Conservation (phyloP, 2,888 invertebrate species). For the Leucoptera coffeella region DNA sequence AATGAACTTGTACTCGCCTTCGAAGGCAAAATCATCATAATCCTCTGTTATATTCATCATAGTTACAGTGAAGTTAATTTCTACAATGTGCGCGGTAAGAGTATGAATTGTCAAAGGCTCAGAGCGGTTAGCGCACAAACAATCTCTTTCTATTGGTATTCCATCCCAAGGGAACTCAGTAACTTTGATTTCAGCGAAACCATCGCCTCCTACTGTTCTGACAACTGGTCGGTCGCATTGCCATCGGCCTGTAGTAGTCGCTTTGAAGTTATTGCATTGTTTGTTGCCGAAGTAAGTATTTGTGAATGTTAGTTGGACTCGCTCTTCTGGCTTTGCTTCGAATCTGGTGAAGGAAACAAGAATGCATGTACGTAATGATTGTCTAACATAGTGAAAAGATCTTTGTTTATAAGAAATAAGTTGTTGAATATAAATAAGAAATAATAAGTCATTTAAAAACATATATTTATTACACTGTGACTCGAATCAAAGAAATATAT, state of each 20-base stretch:
- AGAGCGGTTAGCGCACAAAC: slow-evolving; percentile 65
- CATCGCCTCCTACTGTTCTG: slow-evolving; percentile 40
- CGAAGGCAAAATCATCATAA: slow-evolving; percentile 73
- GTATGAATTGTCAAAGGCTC: slow-evolving; percentile 61
- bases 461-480: no score
- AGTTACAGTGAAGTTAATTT: slow-evolving; percentile 67
- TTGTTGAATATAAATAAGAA: no score
- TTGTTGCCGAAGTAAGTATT: slow-evolving; percentile 65
- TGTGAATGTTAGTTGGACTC: slow-evolving; percentile 64
- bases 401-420: no score
- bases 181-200: slow-evolving; percentile 57
- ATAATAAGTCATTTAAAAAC: no score
- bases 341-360: slow-evolving; percentile 32
- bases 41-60: slow-evolving; percentile 79
- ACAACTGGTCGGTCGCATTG: slow-evolving; percentile 55
- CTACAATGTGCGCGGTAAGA: slow-evolving; percentile 63
- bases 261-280: slow-evolving; percentile 59
- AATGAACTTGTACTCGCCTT: slow-evolving; percentile 65
- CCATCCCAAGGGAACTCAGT: slow-evolving; percentile 67
- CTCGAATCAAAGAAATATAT: background rate
- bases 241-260: slow-evolving; percentile 63
- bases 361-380: background rate
- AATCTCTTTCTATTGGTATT: slow-evolving; percentile 63
- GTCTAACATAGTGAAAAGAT: no score
- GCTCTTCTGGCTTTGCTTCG: slow-evolving; percentile 62